Base-by-base conservation (phyloP, 2,113 vertebrate genomes). In the Macquaria australasica region DNA sequence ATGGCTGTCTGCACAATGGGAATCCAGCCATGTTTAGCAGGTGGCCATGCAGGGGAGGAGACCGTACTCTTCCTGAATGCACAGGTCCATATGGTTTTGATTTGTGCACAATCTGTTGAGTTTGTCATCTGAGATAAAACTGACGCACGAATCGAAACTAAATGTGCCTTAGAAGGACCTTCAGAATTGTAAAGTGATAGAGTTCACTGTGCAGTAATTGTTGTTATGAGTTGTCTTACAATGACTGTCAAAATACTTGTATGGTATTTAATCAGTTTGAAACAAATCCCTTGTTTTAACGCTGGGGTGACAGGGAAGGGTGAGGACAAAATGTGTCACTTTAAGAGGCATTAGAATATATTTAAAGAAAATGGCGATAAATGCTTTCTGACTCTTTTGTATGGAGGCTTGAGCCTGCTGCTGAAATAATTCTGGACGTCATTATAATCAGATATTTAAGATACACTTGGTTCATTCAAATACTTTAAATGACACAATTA, bases 1-100 rank as follows among this genome's bases (percentile, higher is more conserved):
- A 91, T 81, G 88, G 84, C 89, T 94, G 89, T 91, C 86, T 86
- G 85, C 82, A 91, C 85, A 91, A 93, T 91, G 92, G 92, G 93
- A 95, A 85, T 78, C 41, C 20, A 77, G 93, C 95, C 94, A 95
- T 94, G 85, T 93, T 90, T 88, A 94, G 93, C 95, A 96, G 95
- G 94, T 95, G 95, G 92, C 91, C 79, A 5, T 77, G 79, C 62
- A 80, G 88, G 88, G 85, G 88, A 92, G 73, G 85, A 86, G 87
- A 87, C 89, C 64, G 84, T 34, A 50, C 77, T 82, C 92, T 93
- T 94, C 94, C 94, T 93, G 92, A 71, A 90, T 85, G 88, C 89
- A 87, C 83, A 89, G 75, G 87, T 85, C 93, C 95, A 93, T 95
- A 93, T 95, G 94, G 88, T 93, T 94, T 88, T 62, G 25, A 86